These are phyloP conservation scores for Triops cancriformis DNA, from an alignment of 1,140 invertebrate species.

Conservation along the genomic window DNA sequence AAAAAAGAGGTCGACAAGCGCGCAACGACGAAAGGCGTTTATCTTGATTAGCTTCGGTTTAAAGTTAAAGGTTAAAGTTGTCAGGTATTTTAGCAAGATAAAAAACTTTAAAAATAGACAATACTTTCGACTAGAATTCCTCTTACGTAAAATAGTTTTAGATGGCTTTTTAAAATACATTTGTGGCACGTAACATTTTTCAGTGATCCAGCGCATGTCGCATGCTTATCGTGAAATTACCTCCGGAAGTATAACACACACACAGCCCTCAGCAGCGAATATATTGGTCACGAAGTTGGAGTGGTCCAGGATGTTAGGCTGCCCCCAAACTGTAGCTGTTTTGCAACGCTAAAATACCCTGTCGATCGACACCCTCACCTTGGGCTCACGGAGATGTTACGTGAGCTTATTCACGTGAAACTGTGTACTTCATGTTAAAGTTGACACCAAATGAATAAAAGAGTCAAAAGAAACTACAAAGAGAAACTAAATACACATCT, in stretches of 20 bases:
- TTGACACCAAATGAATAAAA: background rate
- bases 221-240: no score
- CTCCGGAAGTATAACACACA: no score
- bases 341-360: background rate
- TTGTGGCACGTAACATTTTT: no score
- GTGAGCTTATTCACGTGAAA: background rate
- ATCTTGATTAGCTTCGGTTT: no score
- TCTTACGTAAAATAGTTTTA: no score
- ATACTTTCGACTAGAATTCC: no score
- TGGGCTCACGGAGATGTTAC: background rate
- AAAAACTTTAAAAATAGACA: no score
- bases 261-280: background rate
- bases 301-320: background rate
- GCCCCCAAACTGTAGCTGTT: background rate
- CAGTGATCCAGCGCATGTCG: no score
- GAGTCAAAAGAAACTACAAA: background rate
- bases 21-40: no score
- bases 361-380: background rate
- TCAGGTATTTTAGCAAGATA: no score
- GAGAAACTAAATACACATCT: background rate
- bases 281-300: background rate
- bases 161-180: no score
- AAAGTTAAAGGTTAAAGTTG: no score
- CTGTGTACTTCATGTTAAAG: background rate
- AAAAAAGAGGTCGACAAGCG: background rate